Percentiles rank a stretch among this genome's conserved stretches.
These are phyloP conservation scores for Catharus minimus DNA, from an alignment of 2,113 vertebrate species.

Conservation along the genomic window DNA sequence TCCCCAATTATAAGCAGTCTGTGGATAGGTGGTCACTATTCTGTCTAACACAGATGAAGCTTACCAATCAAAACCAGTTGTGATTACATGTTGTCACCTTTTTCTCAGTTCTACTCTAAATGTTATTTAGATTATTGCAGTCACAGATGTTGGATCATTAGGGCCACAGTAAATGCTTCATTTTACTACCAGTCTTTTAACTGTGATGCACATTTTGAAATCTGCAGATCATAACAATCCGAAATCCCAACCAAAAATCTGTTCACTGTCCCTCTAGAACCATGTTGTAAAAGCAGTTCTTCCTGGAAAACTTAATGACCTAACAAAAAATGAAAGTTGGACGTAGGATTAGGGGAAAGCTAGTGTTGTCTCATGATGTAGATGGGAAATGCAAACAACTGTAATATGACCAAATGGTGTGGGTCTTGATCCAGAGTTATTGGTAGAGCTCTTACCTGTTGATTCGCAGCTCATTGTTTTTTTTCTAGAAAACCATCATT, in stretches of 20 bases:
- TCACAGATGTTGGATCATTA: background rate
- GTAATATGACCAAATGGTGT: background rate
- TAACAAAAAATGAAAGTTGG: background rate
- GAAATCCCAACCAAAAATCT: background rate
- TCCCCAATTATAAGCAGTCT: background rate
- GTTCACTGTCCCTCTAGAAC: background rate
- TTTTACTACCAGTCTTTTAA: background rate
- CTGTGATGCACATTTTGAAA: background rate
- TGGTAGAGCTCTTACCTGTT: background rate
- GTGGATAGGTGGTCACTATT: background rate
- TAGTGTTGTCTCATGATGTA: background rate
- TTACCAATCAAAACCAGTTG: background rate
- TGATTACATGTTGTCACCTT: background rate
- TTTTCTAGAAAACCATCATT: background rate
- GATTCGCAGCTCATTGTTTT: background rate
- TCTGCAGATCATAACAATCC: background rate
- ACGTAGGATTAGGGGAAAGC: background rate
- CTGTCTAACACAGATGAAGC: background rate
- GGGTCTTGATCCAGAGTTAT: background rate
- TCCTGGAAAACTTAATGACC: background rate
- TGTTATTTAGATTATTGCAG: background rate
- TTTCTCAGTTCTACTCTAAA: background rate
- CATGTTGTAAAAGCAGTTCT: fast-evolving
- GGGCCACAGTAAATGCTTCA: background rate
- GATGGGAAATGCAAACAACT: background rate